A percentile compares a stretch with the other conserved stretches of the same genome.
Conservation (phyloP, 2,888 invertebrate genomes). For the Parnassius glacialis region DNA sequence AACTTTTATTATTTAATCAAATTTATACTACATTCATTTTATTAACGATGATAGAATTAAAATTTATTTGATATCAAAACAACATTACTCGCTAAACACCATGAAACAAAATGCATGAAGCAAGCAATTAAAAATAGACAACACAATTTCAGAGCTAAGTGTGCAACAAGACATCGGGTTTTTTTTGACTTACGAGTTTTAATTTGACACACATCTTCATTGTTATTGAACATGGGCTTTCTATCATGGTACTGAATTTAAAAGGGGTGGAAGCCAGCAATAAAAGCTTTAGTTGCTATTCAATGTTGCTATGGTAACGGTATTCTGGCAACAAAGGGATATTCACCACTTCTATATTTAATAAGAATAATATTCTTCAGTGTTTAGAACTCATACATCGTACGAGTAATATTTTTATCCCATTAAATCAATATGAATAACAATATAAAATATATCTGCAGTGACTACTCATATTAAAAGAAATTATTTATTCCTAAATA, state of each 20-base stretch:
- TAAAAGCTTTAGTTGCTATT: conserved; percentile 52
- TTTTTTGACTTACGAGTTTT: conserved; percentile 29
- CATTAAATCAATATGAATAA: no score
- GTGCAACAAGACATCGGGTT: conserved; percentile 19
- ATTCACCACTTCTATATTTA: conserved; percentile 14
- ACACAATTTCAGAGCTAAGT: conserved; percentile 6
- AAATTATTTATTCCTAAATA: no score
- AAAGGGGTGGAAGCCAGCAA: conserved; percentile 28
- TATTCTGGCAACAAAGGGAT: conserved; percentile 57
- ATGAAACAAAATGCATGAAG: background rate
- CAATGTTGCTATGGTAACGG: conserved; percentile 70
- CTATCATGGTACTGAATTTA: conserved; percentile 18
- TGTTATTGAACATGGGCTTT: conserved; percentile 25
- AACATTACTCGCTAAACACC: no score
- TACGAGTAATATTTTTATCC: background rate
- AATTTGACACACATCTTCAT: conserved; percentile 24
- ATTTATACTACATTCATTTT: no score
- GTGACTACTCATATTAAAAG: no score
- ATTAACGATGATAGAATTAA: no score
- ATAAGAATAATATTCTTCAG: conserved; percentile 17
- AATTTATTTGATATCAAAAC: no score
- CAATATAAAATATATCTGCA: no score
- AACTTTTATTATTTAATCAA: no score
- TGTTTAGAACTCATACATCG: conserved; percentile 8
- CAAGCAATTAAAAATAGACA: conserved; percentile 4